Evolutionary conservation across 2,797 vertebrate genomes (phyloP).

Genomic region (Sebastes miniatus): DNA sequence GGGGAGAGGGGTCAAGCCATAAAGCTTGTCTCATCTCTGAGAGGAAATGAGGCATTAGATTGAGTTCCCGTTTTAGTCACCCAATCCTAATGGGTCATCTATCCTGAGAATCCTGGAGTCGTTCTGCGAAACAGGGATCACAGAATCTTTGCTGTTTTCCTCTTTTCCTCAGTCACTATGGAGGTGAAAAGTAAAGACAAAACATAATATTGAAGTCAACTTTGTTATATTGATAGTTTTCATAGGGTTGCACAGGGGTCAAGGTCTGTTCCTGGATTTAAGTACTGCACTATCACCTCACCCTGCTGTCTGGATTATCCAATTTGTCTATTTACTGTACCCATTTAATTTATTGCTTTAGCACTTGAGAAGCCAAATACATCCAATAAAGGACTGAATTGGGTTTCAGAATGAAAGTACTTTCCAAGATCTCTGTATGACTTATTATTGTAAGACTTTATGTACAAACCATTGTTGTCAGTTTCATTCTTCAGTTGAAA

Average conservation of each 20-base stretch:
- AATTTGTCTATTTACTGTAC: neutral
- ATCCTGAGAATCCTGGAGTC: constrained; percentile 58
- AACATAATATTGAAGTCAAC: neutral
- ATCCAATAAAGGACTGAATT: neutral
- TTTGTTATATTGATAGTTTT: neutral
- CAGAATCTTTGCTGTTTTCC: constrained; percentile 18
- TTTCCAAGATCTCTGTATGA: neutral
- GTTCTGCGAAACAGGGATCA: constrained; percentile 33
- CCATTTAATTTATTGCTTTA: neutral
- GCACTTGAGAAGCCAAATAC: neutral
- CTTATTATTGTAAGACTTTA: neutral
- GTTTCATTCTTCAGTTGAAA: neutral
- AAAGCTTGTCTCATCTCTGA: constrained; percentile 71
- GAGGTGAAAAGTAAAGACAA: constrained; percentile 12
- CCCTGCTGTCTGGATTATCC: neutral
- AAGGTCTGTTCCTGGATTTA: constrained; percentile 3
- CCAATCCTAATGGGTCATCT: constrained; percentile 75
- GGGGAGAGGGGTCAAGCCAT: constrained; percentile 69
- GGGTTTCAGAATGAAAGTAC: neutral
- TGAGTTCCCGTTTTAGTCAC: constrained; percentile 77
- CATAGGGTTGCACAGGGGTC: neutral
- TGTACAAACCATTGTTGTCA: neutral
- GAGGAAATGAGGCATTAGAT: constrained; percentile 82
- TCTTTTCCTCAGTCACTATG: neutral
- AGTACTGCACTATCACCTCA: neutral